Evolutionary conservation across 1,140 invertebrate genomes (phyloP).

Genomic region (Hydropsyche tenuis): DNA sequence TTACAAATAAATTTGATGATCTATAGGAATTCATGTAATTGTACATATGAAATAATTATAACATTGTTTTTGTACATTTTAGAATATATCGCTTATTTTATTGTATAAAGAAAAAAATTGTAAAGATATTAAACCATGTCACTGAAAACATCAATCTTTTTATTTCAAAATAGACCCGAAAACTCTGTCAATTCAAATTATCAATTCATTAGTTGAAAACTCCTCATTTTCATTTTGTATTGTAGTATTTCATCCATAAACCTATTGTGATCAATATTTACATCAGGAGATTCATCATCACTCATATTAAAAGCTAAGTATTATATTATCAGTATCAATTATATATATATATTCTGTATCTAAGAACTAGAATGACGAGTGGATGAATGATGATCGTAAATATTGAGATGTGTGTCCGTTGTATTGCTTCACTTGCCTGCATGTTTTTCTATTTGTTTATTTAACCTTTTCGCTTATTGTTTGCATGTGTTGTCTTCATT

Average conservation of each 20-base stretch:
- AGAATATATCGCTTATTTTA: slow-evolving; percentile 38
- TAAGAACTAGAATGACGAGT: slow-evolving; percentile 19
- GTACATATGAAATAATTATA: not conserved
- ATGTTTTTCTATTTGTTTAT: slow-evolving; percentile 1
- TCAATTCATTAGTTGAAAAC: too few species aligned
- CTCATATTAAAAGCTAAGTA: slow-evolving; percentile 12
- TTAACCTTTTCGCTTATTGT: too few species aligned
- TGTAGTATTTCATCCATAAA: too few species aligned
- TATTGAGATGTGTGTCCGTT: not conserved
- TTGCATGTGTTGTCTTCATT: too few species aligned
- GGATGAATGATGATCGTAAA: slow-evolving; percentile 48
- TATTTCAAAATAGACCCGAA: not conserved
- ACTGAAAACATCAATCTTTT: slow-evolving; percentile 8
- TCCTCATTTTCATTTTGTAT: too few species aligned
- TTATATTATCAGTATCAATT: not conserved
- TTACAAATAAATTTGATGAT: not conserved
- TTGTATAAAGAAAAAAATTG: slow-evolving; percentile 31
- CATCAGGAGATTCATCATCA: slow-evolving; percentile 8
- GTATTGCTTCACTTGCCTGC: not conserved
- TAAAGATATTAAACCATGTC: slow-evolving; percentile 33
- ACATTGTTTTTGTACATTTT: not conserved
- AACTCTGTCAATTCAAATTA: too few species aligned
- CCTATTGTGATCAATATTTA: slow-evolving; percentile 32
- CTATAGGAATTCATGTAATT: not conserved
- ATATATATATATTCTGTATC: not conserved